A percentile compares a stretch with the other conserved stretches of the same genome.
phyloP scores from a whole-genome alignment of 1,140 invertebrate genomes.

The Hyles vespertilio region DNA sequence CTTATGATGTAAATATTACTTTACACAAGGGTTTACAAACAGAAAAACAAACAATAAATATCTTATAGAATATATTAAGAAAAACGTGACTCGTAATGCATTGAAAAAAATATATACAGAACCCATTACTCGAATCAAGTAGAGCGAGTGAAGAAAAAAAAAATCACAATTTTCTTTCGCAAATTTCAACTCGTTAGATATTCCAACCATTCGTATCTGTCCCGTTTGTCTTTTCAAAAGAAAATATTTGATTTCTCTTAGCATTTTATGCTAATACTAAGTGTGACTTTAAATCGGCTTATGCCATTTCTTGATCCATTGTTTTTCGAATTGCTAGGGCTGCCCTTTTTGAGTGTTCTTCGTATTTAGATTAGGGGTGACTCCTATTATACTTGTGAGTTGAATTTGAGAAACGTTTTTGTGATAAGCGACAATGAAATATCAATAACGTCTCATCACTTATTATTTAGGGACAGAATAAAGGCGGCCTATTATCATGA shows the following conservation, averaged over 20 bases:
- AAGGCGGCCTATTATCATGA: no score
- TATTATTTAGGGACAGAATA: no score
- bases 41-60: no score
- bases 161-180: conserved; percentile 16
- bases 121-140: no score
- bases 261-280: conserved; percentile 31
- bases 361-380: not conserved
- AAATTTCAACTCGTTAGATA: conserved; percentile 14
- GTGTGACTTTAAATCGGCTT: conserved; percentile 13
- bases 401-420: not conserved
- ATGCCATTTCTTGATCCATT: conserved; percentile 9
- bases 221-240: conserved; percentile 22
- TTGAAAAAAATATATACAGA: no score
- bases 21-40: no score
- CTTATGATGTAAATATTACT: no score
- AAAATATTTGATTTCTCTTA: conserved; percentile 30
- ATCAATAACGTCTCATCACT: no score
- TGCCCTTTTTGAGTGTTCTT: not conserved
- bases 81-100: no score
- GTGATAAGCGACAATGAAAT: no score
- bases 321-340: not conserved
- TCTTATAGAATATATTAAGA: no score
- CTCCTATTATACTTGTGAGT: no score
- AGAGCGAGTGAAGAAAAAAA: not conserved
- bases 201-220: conserved; percentile 9